Percentiles rank a stretch among this genome's conserved stretches.
Conservation (phyloP, 2,888 invertebrate species). For the Argyresthia goedartella region DNA sequence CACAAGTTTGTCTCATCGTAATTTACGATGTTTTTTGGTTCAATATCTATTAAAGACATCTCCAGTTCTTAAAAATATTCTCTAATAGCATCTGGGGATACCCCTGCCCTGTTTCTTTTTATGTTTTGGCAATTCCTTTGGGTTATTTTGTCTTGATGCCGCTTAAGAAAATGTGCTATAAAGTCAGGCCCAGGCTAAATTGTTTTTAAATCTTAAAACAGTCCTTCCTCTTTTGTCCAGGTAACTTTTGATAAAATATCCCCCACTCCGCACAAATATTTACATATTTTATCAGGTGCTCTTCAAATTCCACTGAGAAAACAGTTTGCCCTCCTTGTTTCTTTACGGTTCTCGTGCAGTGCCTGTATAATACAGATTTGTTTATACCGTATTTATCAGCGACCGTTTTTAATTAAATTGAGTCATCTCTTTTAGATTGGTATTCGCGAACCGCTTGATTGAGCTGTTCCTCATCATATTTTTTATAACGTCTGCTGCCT, state of each 20-base stretch:
- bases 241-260: slow-evolving; percentile 14
- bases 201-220: slow-evolving; percentile 15
- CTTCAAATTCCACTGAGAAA: neutral
- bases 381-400: too few relatives aligned
- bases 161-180: slow-evolving; percentile 13
- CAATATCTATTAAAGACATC: neutral
- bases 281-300: neutral
- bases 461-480: too few relatives aligned
- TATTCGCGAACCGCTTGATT: too few relatives aligned
- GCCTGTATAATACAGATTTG: too few relatives aligned
- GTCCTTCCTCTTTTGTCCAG: too few relatives aligned
- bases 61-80: slow-evolving; percentile 6
- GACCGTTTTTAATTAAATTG: too few relatives aligned
- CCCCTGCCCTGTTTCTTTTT: slow-evolving; percentile 13
- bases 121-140: slow-evolving; percentile 16
- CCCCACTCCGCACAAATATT: slow-evolving; percentile 3
- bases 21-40: neutral
- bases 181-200: slow-evolving; percentile 17
- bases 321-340: too few relatives aligned
- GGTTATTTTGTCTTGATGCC: slow-evolving; percentile 12
- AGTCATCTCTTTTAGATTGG: too few relatives aligned
- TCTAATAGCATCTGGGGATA: slow-evolving; percentile 12
- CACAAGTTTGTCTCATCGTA: neutral
- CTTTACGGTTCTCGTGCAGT: too few relatives aligned
- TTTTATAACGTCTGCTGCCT: too few relatives aligned